A percentile compares a stretch with the other conserved stretches of the same genome.
Conservation (phyloP, 2,888 invertebrate genomes). For the Hypena proboscidalis region DNA sequence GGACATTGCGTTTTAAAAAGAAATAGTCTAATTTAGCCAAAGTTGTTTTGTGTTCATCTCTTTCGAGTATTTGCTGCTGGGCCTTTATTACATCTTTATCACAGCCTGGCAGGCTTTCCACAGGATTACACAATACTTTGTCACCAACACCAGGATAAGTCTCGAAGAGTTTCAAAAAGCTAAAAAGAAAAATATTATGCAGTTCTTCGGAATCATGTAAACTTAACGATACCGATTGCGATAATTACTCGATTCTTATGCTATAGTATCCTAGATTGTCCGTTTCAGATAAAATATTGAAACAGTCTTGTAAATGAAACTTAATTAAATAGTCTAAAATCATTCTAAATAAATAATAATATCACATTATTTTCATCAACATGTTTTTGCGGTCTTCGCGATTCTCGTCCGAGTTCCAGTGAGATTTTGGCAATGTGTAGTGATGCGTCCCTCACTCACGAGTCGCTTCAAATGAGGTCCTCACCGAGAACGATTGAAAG, state of each 20-base stretch:
- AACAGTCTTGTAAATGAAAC: constrained; percentile 86
- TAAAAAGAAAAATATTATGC: constrained; percentile 60
- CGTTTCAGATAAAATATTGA: constrained; percentile 85
- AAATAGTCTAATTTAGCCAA: constrained; percentile 59
- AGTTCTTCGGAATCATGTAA: neutral
- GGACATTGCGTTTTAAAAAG: constrained; percentile 87
- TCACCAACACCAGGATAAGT: constrained; percentile 88
- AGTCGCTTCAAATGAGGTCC: too few relatives aligned
- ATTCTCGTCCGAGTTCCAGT: too few relatives aligned
- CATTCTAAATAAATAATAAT: constrained; percentile 54
- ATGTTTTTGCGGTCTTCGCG: too few relatives aligned
- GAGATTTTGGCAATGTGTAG: too few relatives aligned
- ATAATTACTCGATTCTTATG: constrained; percentile 89
- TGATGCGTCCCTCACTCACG: too few relatives aligned
- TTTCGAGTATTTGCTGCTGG: constrained; percentile 84
- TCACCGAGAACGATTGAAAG: too few relatives aligned
- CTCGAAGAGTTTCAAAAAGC: constrained; percentile 90
- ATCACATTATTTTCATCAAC: too few relatives aligned
- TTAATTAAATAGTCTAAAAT: constrained; percentile 84
- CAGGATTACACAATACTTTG: constrained; percentile 87
- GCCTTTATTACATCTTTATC: constrained; percentile 86
- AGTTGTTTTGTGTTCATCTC: constrained; percentile 62
- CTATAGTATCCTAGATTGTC: constrained; percentile 87
- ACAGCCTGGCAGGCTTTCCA: constrained; percentile 86
- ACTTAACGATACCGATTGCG: too few relatives aligned